A percentile compares a stretch with the other conserved stretches of the same genome.
These are phyloP conservation scores for Herpailurus yagouaroundi DNA, from an alignment of 2,113 vertebrate species.

Conservation along the genomic window DNA sequence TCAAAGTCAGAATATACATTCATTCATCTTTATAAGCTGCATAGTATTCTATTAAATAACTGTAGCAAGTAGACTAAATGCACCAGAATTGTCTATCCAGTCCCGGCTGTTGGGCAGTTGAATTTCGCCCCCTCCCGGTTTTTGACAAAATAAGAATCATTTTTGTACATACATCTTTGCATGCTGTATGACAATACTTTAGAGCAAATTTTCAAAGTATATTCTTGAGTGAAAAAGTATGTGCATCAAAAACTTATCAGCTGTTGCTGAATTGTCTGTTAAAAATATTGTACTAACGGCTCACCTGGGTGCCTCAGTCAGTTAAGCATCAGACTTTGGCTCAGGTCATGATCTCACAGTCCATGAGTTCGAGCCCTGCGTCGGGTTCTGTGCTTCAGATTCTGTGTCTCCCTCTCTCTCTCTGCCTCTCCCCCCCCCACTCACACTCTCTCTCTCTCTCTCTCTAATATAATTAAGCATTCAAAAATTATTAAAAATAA, in stretches of 20 bases:
- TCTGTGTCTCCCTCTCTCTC: too few relatives aligned
- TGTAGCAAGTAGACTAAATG: background rate
- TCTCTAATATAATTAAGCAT: background rate
- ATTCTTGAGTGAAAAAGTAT: background rate
- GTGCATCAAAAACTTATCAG: background rate
- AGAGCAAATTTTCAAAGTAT: conserved; percentile 21
- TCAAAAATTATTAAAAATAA: conserved; percentile 24
- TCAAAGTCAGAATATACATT: background rate
- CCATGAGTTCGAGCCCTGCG: too few relatives aligned
- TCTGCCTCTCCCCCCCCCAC: too few relatives aligned
- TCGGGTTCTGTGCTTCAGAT: too few relatives aligned
- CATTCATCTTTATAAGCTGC: background rate
- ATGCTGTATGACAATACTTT: background rate
- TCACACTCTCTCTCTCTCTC: too few relatives aligned
- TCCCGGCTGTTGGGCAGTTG: background rate
- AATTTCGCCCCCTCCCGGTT: background rate
- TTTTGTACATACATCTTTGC: background rate
- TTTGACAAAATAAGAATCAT: background rate
- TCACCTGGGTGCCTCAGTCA: too few relatives aligned
- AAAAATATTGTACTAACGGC: background rate
- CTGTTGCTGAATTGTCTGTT: background rate
- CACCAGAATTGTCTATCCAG: conserved; percentile 7
- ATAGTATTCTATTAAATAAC: background rate
- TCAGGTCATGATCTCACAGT: too few relatives aligned
- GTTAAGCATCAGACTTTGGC: too few relatives aligned